Evolutionary conservation across 64 coral and sea anemone species (phyloP).

Genomic region (Montipora capricornis): DNA sequence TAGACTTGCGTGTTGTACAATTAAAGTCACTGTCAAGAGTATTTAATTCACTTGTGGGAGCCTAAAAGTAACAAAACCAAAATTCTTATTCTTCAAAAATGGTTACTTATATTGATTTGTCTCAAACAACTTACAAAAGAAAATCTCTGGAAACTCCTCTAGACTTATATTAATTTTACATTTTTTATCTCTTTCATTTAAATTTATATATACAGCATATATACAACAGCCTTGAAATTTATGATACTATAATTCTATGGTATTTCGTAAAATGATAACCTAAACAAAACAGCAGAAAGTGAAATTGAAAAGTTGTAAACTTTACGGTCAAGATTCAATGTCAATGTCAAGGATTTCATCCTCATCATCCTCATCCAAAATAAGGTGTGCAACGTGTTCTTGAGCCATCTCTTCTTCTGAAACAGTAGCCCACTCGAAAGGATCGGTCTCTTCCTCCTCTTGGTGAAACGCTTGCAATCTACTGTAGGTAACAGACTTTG

Average conservation of each 20-base stretch:
- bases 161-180: not conserved
- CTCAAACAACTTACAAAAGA: not conserved
- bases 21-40: conserved; percentile 51
- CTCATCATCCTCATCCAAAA: conserved; percentile 17
- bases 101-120: conserved; percentile 3
- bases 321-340: not conserved
- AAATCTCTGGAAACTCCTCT: not conserved
- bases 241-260: not conserved
- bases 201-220: not conserved
- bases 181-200: not conserved
- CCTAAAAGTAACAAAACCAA: conserved; percentile 72
- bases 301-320: not conserved
- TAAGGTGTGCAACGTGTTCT: not conserved
- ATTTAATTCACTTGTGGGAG: conserved; percentile 72
- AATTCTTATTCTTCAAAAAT: conserved; percentile 63
- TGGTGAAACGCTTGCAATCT: too few species aligned
- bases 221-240: not conserved
- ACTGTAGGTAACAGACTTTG: not conserved
- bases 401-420: too few species aligned
- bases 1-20: not conserved
- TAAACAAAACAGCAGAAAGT: not conserved
- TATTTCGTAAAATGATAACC: conserved; percentile 4
- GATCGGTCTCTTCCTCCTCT: not conserved
- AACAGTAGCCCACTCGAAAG: not conserved
- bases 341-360: conserved; percentile 2